Evolutionary conservation across 1,140 invertebrate genomes (phyloP), one percentile per base, ranked within the genome.

Genomic region (Lethrus apterus): DNA sequence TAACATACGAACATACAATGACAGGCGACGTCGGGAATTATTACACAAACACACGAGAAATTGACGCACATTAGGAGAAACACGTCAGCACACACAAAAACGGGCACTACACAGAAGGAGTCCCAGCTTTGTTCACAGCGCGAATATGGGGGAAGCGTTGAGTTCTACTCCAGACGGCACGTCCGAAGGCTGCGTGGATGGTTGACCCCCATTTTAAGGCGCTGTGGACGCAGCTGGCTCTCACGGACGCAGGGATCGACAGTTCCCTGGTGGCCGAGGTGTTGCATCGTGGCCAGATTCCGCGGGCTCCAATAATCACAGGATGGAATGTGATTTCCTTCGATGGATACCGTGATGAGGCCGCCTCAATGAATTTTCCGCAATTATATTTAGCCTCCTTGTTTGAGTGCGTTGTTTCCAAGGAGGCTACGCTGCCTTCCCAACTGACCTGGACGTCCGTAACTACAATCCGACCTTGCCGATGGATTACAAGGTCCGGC

Each of bases 181-280:
- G 4, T 32, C 29, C 31, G 32, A 48, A 52, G 11, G 9, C 3
- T 0, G 21, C 11, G 23, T 52, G 50, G 3, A 52, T 47, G 30
- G 30, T 11, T 5, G 38, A 36, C 2, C 21, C 46, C 46, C 50
- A 52, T 17, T 52, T 52, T 2, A 52, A 24, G 2, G 13, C 8
- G 2, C 34, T 15, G 20, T 47, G 35, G 9, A 47, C 45, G 23
- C 45, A 47, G 13, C 24, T 21, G 2, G 29, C 15, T 15, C 30
- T 40, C 4, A 42, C 10, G 0, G 4, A 4, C 9, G 29, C 3
- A 2, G 45, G 24, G 4, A 48, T 42, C 2, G 10, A 7, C 4
- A 48, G 38, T 5, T 10, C 19, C 8, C 26, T 21, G 14, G 26
- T 31, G 13, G 21, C 14, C 8, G 15, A 9, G 14, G 11, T 20